These are phyloP conservation scores for Oenanthe oenanthe DNA, from an alignment of 2,113 vertebrate genomes.

Conservation along the genomic window DNA sequence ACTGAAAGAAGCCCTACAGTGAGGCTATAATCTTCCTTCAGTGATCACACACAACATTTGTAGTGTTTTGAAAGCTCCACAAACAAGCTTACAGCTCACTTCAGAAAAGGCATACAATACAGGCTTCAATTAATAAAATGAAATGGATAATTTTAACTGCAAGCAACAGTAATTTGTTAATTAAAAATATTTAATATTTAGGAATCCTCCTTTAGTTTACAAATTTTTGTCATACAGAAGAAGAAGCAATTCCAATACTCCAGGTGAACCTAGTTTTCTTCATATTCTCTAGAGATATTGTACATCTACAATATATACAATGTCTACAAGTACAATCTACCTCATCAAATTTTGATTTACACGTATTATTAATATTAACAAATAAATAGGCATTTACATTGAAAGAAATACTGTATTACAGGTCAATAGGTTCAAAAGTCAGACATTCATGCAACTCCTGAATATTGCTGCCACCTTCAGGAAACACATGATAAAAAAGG, in stretches of 20 bases:
- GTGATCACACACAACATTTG: not conserved
- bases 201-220: not conserved
- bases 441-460: not conserved
- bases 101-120: not conserved
- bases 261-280: not conserved
- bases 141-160: not conserved
- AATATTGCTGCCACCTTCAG: conserved; percentile 66
- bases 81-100: not conserved
- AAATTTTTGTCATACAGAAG: not conserved
- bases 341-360: not conserved
- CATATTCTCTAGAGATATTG: not conserved
- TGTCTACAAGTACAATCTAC: not conserved
- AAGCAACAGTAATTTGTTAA: not conserved
- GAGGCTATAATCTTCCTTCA: not conserved
- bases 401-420: not conserved
- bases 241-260: not conserved
- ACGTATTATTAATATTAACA: not conserved
- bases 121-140: not conserved
- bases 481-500: conserved; percentile 7
- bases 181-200: not conserved
- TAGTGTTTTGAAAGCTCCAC: not conserved
- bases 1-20: not conserved
- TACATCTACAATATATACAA: not conserved
- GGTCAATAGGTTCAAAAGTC: conserved; percentile 19
- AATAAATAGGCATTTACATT: not conserved